Percentiles rank a stretch among this genome's conserved stretches.
Evolutionary conservation across 2,888 invertebrate genomes (phyloP).

Genomic region (Augiades crinisus): DNA sequence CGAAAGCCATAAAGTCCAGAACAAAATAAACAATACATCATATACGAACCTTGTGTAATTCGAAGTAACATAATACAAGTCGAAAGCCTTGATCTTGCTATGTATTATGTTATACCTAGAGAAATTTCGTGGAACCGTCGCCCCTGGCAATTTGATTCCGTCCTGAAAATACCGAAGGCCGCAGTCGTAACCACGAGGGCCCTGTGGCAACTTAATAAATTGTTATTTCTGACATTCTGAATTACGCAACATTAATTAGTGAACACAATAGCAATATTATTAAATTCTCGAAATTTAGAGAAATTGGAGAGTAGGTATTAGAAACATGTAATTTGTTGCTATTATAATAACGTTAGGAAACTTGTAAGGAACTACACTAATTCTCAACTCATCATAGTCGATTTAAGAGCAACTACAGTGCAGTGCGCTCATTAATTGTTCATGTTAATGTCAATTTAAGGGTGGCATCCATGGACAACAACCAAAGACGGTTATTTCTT

Average conservation of each 20-base stretch:
- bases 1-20: not conserved
- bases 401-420: no score
- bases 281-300: not conserved
- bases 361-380: no score
- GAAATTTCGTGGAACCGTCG: not conserved
- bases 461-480: no score
- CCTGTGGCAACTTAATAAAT: not conserved
- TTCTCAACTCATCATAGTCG: no score
- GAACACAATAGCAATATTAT: not conserved
- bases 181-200: slow-evolving; percentile 1
- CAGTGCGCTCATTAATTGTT: no score
- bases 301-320: not conserved
- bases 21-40: not conserved
- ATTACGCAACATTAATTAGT: slow-evolving; percentile 10
- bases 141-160: not conserved
- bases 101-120: not conserved
- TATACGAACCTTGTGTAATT: not conserved
- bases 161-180: slow-evolving; percentile 4
- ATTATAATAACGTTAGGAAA: no score
- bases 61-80: not conserved
- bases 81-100: not conserved
- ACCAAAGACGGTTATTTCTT: no score
- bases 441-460: no score
- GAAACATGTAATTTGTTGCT: no score
- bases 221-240: not conserved